Base-by-base conservation (phyloP, 2,888 invertebrate genomes). In the Callinectes sapidus region DNA sequence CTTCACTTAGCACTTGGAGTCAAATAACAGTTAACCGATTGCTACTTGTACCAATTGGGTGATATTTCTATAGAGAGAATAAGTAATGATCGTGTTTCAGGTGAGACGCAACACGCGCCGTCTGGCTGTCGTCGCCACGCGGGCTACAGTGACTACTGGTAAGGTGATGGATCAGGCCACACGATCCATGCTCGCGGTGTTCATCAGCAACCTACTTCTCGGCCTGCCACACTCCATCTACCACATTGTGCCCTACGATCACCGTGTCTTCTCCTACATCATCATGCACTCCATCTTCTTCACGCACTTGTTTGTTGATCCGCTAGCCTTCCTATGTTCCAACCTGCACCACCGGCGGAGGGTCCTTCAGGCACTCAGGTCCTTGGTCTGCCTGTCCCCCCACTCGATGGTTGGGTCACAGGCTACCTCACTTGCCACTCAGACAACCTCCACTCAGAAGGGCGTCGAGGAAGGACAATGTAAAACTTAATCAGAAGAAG, bases 271-370 rank as follows among this genome's bases (percentile, higher is more conserved):
- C 28, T 28, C 16, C 48, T 71, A 71, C 71, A 18, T 87, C 87
- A 87, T 87, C 66, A 32, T 91, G 42, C 91, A 91, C 66, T 32
- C 61, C 6, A 23, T 91, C 14, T 91, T 87, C 77, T 87, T n/a
- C 87, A 42, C 32, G 2, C 91, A 91, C 54, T 71, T 91, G 87
- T 18, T 91, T 18, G 91, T 91, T 54, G 91, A 91, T 32, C 91
- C 87, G 28, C 39, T 86, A 39, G 91, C 85, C 28, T 91, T 91
- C 28, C 23, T 91, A 6, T 91, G 32, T 14, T 86, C 32, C 35
- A 87, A 91, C 48, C 35, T 54, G 28, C 48, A 81, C 28, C 81
- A 85, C 55, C 89, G 89, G n/a, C 42, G 14, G 32, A 14, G 61
- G 2, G 32, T 81, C 35, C 32, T 81, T 16, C 32, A 35, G 16